phyloP scores from a whole-genome alignment of 1,140 invertebrate genomes.

The Leptonema lineaticorne region DNA sequence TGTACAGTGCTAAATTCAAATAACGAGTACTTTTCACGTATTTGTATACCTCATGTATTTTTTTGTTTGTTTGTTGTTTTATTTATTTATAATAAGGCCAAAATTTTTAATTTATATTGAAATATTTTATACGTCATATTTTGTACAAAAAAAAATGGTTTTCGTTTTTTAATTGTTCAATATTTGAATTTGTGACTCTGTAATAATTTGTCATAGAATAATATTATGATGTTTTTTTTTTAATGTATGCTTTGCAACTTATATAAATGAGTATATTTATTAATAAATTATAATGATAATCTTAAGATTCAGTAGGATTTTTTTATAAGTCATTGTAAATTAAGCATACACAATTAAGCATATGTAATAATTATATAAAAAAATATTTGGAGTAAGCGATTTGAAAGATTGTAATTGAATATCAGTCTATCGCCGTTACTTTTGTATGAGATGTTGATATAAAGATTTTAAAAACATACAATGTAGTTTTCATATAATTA shows the following conservation, averaged over 20 bases:
- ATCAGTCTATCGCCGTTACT: neutral
- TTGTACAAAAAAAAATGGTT: neutral
- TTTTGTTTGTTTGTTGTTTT: too few species aligned
- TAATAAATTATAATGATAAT: constrained; percentile 8
- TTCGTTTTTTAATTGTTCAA: neutral
- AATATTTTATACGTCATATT: neutral
- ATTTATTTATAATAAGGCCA: too few species aligned
- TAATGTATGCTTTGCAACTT: constrained; percentile 10
- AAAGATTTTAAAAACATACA: neutral
- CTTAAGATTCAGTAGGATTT: neutral
- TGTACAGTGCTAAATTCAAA: constrained; percentile 4
- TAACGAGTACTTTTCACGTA: neutral
- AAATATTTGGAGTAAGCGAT: neutral
- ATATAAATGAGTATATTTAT: constrained; percentile 8
- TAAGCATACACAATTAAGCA: constrained; percentile 11
- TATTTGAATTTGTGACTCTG: too few species aligned
- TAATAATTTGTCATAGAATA: too few species aligned
- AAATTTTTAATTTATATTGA: neutral
- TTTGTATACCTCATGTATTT: neutral
- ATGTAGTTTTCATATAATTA: neutral
- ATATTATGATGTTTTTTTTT: too few species aligned
- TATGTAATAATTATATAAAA: constrained; percentile 4
- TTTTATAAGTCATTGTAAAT: constrained; percentile 14
- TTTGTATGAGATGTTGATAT: constrained; percentile 18
- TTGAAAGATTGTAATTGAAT: neutral